Conservation (phyloP, 1,140 invertebrate species). For the Drosophila watanabei region DNA sequence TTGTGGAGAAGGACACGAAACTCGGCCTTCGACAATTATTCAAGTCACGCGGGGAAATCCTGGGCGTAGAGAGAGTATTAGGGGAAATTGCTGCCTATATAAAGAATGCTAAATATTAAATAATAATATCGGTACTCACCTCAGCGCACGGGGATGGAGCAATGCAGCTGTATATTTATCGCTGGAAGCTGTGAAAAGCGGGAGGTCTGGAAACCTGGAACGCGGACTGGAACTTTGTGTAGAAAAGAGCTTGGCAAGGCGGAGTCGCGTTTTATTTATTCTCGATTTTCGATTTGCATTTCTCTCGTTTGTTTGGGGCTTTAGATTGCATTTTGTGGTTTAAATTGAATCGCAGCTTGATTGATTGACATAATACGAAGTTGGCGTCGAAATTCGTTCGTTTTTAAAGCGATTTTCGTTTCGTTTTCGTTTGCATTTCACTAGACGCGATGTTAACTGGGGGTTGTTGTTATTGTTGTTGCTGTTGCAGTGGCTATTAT, state of each 20-base stretch:
- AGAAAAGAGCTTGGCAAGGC: slow-evolving; percentile 20
- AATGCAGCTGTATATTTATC: slow-evolving; percentile 46
- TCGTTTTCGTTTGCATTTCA: slow-evolving; percentile 35
- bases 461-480: slow-evolving; percentile 22
- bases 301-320: slow-evolving; percentile 30
- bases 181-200: slow-evolving; percentile 27
- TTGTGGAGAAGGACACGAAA: slow-evolving; percentile 31
- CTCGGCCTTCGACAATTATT: slow-evolving; percentile 46
- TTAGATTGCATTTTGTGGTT: slow-evolving; percentile 60
- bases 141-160: slow-evolving; percentile 43
- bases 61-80: slow-evolving; percentile 39
- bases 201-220: slow-evolving; percentile 11
- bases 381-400: slow-evolving; percentile 27
- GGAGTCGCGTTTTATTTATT: slow-evolving; percentile 52
- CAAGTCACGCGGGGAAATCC: slow-evolving; percentile 35
- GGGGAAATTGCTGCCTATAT: slow-evolving; percentile 25
- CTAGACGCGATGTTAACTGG: slow-evolving; percentile 34
- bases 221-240: slow-evolving; percentile 15
- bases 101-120: slow-evolving; percentile 19
- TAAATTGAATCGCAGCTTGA: slow-evolving; percentile 67
- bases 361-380: slow-evolving; percentile 81
- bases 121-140: slow-evolving; percentile 61
- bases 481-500: slow-evolving; percentile 26
- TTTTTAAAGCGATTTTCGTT: slow-evolving; percentile 19
- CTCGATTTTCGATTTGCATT: slow-evolving; percentile 13